phyloP scores from a whole-genome alignment of 2,113 vertebrate genomes.

The Anarrhichthys ocellatus region DNA sequence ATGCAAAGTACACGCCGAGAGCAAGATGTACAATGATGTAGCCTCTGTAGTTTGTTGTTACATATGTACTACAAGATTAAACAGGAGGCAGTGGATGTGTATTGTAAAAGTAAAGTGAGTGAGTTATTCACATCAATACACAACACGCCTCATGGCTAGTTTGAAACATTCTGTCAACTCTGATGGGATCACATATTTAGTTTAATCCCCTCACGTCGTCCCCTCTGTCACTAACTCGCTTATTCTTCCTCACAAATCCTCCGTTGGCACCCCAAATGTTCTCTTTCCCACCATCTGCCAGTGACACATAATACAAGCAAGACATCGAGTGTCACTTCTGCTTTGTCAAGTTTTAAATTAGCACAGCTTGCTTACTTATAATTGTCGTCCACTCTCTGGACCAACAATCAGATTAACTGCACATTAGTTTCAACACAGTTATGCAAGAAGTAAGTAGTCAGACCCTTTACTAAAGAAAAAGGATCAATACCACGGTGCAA shows the following conservation, averaged over 20 bases:
- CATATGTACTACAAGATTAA: not conserved
- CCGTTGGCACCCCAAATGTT: constrained; percentile 41
- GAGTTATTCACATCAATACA: constrained; percentile 26
- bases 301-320: not conserved
- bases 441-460: not conserved
- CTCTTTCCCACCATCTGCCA: constrained; percentile 48
- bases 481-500: not conserved
- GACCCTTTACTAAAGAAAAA: not conserved
- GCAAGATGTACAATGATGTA: constrained; percentile 5
- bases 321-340: constrained; percentile 44
- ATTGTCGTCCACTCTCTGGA: constrained; percentile 20
- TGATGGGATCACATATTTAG: constrained; percentile 28
- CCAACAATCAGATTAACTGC: not conserved
- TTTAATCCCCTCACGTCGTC: constrained; percentile 8
- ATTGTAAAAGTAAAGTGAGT: constrained; percentile 25
- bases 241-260: constrained; percentile 32
- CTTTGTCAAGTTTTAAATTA: constrained; percentile 41
- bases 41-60: constrained; percentile 24
- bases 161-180: constrained; percentile 32
- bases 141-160: constrained; percentile 30
- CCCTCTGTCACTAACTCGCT: constrained; percentile 2
- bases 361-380: constrained; percentile 2
- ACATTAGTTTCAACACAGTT: not conserved
- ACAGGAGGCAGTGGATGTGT: constrained; percentile 18
- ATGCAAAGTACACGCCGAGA: not conserved